Conservation (phyloP, 2,888 invertebrate species). For the Iselma pallidipennis region DNA sequence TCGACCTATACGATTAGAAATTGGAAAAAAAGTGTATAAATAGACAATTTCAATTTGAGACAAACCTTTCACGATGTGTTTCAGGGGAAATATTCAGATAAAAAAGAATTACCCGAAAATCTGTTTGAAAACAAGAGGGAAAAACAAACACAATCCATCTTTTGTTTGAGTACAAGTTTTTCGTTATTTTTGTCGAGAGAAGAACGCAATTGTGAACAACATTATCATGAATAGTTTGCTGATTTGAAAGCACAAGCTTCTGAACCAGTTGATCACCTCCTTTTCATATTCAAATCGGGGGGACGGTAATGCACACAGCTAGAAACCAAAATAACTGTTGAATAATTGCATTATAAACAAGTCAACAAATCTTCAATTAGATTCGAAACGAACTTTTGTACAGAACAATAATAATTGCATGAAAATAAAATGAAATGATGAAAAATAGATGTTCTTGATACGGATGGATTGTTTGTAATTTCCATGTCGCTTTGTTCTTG, state of each 20-base stretch:
- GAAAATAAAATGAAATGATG: too few relatives aligned
- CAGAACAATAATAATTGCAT: too few relatives aligned
- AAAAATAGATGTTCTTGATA: too few relatives aligned
- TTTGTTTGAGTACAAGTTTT: constrained; percentile 27
- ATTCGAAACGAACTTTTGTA: too few relatives aligned
- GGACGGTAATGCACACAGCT: not conserved
- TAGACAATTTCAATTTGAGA: too few relatives aligned
- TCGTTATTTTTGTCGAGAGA: constrained; percentile 32
- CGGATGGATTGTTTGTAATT: too few relatives aligned
- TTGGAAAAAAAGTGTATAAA: too few relatives aligned
- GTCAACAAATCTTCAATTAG: not conserved
- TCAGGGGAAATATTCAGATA: too few relatives aligned
- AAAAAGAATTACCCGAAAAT: too few relatives aligned
- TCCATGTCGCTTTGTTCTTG: too few relatives aligned
- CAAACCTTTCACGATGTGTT: too few relatives aligned
- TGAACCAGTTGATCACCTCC: constrained; percentile 38
- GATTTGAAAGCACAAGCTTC: constrained; percentile 40
- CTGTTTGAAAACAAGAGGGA: not conserved
- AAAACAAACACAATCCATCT: constrained; percentile 20
- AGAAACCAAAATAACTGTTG: not conserved
- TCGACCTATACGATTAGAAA: too few relatives aligned
- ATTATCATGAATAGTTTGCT: constrained; percentile 37
- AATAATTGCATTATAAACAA: not conserved
- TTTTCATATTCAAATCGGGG: constrained; percentile 43
- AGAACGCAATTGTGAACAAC: constrained; percentile 34